A percentile compares a stretch with the other conserved stretches of the same genome.
Conservation (phyloP, 2,113 vertebrate genomes). For the Petrocephalus zakoni region DNA sequence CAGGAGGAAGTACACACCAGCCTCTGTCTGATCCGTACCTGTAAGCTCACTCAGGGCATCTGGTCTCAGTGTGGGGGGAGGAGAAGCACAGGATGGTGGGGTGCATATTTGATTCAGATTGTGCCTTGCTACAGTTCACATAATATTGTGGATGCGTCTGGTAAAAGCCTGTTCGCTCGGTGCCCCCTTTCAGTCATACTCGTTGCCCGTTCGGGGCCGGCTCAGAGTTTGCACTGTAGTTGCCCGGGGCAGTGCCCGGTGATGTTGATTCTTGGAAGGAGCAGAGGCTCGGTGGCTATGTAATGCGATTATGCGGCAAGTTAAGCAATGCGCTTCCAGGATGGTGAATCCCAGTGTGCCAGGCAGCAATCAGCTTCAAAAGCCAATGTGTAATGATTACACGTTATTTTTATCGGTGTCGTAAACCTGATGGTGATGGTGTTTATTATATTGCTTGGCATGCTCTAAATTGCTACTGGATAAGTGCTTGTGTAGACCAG, state of each 20-base stretch:
- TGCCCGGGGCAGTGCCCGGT: background rate
- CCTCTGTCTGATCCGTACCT: background rate
- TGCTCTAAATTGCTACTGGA: background rate
- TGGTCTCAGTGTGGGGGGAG: background rate
- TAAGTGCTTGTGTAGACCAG: background rate
- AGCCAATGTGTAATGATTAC: background rate
- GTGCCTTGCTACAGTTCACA: background rate
- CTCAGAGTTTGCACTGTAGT: background rate
- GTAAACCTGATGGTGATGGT: background rate
- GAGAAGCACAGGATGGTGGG: background rate
- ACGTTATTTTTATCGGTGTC: background rate
- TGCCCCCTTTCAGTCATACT: background rate
- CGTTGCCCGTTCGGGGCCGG: background rate
- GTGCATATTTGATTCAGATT: background rate
- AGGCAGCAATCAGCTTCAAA: background rate
- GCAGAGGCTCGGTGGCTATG: background rate
- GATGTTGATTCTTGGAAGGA: background rate
- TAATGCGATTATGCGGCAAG: constrained; percentile 20
- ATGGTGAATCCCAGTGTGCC: constrained; percentile 20
- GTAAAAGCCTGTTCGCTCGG: background rate
- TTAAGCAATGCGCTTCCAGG: background rate
- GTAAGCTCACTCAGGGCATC: background rate
- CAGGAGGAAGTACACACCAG: background rate
- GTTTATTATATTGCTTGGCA: background rate
- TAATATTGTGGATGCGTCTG: background rate